Conservation (phyloP, 2,888 invertebrate genomes). For the Pachymerium ferrugineum region DNA sequence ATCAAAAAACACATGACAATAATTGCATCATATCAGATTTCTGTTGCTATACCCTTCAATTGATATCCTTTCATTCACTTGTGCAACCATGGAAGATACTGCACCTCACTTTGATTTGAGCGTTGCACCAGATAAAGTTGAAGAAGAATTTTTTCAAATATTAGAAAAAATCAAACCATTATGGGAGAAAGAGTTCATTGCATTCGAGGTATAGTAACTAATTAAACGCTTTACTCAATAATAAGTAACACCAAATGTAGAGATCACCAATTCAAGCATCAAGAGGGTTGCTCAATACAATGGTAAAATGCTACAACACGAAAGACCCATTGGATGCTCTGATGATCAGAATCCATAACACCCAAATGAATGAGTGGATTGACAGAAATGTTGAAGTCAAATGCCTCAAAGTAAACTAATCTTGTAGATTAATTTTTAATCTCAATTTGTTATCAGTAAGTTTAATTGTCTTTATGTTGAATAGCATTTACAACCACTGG, state of each 20-base stretch:
- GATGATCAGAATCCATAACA: conserved; percentile 12
- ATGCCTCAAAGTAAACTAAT: conserved; percentile 1
- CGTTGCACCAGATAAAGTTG: neutral
- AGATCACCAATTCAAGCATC: neutral
- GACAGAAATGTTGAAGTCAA: neutral
- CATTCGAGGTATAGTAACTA: neutral
- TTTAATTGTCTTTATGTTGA: neutral
- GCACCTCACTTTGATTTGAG: neutral
- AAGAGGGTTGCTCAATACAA: neutral
- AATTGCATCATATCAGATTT: too few species aligned
- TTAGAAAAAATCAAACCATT: neutral
- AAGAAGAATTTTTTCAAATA: neutral
- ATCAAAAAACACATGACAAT: too few species aligned
- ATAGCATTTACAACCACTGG: neutral
- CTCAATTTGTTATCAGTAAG: too few species aligned
- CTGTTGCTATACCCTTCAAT: too few species aligned
- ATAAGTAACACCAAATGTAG: too few species aligned
- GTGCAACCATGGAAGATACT: neutral
- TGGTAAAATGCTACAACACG: conserved; percentile 21
- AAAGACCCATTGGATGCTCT: neutral
- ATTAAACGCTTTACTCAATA: too few species aligned
- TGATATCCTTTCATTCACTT: too few species aligned
- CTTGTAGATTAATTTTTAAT: too few species aligned
- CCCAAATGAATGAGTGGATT: neutral
- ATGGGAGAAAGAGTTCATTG: neutral